Evolutionary conservation across 64 coral and sea anemone species (phyloP).

Genomic region (Montipora sp.): DNA sequence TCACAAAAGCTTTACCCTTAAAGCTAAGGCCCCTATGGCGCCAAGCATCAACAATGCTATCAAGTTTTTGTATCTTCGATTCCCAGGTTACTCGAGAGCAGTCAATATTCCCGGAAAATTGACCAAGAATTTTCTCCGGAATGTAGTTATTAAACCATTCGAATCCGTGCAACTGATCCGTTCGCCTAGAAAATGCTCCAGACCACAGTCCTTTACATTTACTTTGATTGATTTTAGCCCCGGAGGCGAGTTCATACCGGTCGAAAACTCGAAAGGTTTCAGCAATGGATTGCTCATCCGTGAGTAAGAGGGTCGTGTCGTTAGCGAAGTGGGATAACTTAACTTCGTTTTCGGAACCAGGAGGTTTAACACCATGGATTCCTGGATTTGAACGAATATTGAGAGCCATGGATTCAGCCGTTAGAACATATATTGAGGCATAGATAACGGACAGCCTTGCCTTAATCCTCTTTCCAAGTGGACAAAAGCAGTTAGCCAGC

Average conservation of each 20-base stretch:
- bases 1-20: no score
- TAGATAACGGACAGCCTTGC: conserved; percentile 47
- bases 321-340: conserved; percentile 40
- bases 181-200: not conserved
- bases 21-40: no score
- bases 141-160: not conserved
- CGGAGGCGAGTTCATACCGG: conserved; percentile 38
- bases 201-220: conserved; percentile 44
- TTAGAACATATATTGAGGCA: conserved; percentile 60
- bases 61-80: no score
- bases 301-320: conserved; percentile 25
- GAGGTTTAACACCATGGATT: not conserved
- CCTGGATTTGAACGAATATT: not conserved
- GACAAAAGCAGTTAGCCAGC: conserved; percentile 20
- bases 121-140: not conserved
- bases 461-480: not conserved
- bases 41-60: no score
- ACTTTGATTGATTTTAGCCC: conserved; percentile 43
- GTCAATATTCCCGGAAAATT: not conserved
- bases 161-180: not conserved
- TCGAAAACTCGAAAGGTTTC: not conserved
- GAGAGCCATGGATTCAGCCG: not conserved
- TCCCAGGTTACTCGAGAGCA: not conserved
- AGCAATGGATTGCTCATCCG: not conserved
- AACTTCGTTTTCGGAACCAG: not conserved